Evolutionary conservation across 2,888 invertebrate species (phyloP).

Genomic region (Leucoma salicis): DNA sequence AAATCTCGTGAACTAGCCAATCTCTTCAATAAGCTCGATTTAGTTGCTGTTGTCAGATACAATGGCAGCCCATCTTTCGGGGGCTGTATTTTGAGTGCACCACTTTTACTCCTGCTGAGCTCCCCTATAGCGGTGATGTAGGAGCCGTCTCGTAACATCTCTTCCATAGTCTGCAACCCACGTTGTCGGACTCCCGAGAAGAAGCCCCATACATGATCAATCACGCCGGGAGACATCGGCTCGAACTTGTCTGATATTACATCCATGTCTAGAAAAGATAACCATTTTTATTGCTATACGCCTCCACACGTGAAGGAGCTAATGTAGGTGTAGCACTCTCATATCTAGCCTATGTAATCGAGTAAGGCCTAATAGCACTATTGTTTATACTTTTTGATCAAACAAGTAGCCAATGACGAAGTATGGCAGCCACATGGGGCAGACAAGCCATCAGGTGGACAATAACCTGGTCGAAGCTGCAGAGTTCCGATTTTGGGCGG

Average conservation of each 20-base stretch:
- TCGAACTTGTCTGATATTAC: constrained; percentile 92
- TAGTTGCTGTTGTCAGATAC: constrained; percentile 90
- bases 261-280: constrained; percentile 87
- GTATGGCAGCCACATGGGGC: too few relatives aligned
- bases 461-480: too few relatives aligned
- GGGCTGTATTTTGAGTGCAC: constrained; percentile 86
- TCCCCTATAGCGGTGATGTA: constrained; percentile 91
- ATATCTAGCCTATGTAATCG: too few relatives aligned
- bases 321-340: too few relatives aligned
- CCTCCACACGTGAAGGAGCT: too few relatives aligned
- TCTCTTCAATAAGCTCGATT: constrained; percentile 87
- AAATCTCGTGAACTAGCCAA: constrained; percentile 87
- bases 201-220: constrained; percentile 92
- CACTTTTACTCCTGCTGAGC: constrained; percentile 84
- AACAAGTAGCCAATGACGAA: too few relatives aligned
- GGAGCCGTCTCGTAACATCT: constrained; percentile 91
- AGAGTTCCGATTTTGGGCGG: too few relatives aligned
- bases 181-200: constrained; percentile 91
- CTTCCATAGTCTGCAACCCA: constrained; percentile 93
- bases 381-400: too few relatives aligned
- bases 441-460: too few relatives aligned
- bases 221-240: constrained; percentile 87
- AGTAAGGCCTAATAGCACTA: too few relatives aligned
- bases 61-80: constrained; percentile 87
- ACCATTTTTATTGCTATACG: too few relatives aligned